Conservation (phyloP, 2,797 vertebrate genomes). For the Gadopsis bispinosus region DNA sequence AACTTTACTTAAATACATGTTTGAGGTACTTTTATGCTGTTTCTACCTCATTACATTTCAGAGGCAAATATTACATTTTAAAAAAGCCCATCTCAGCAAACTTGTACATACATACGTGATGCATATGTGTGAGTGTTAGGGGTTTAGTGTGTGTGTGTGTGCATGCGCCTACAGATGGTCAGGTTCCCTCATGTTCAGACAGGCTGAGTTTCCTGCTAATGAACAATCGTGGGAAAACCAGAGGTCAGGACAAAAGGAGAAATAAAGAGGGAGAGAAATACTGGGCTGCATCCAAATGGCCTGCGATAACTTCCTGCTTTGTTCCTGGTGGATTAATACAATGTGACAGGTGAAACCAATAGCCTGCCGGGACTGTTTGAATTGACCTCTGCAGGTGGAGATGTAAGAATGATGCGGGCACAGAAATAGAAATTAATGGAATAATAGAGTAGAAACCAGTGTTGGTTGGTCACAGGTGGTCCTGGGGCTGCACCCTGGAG, state of each 20-base stretch:
- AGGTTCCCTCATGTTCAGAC: constrained; percentile 92
- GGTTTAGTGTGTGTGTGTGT: neutral
- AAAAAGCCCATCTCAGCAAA: neutral
- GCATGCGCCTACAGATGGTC: constrained; percentile 90
- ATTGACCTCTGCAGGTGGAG: constrained; percentile 69
- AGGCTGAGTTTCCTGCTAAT: constrained; percentile 79
- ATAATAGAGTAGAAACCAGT: constrained; percentile 27
- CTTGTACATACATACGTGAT: neutral
- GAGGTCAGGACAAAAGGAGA: constrained; percentile 81
- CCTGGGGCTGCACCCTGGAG: neutral
- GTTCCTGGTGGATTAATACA: constrained; percentile 75
- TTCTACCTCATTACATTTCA: neutral
- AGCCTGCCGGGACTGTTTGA: constrained; percentile 57
- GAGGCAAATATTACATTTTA: neutral
- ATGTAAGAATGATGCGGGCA: constrained; percentile 68
- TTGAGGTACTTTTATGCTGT: neutral
- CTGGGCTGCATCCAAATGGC: constrained; percentile 91
- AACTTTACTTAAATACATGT: neutral
- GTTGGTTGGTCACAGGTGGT: constrained; percentile 20
- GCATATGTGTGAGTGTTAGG: neutral
- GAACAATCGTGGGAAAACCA: constrained; percentile 97
- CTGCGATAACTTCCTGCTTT: constrained; percentile 77
- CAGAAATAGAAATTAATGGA: constrained; percentile 49
- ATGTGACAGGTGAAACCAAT: constrained; percentile 84
- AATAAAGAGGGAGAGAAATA: constrained; percentile 76